These are phyloP conservation scores for Gobionotothen gibberifrons DNA, from an alignment of 2,797 vertebrate species.

Conservation along the genomic window DNA sequence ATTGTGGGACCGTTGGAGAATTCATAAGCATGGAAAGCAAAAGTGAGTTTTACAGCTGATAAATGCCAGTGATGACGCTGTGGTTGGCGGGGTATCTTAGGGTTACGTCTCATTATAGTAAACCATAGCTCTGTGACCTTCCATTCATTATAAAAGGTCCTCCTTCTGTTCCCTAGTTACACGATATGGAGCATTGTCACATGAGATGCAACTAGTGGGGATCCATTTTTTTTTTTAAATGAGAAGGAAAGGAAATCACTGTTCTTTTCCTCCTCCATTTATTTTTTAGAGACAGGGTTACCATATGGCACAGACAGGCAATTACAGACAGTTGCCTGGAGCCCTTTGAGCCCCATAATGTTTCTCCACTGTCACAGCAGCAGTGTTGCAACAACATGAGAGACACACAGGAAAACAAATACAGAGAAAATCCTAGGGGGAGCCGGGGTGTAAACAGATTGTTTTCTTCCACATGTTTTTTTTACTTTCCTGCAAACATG, in stretches of 20 bases:
- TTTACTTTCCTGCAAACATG: too few species aligned
- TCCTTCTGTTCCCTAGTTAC: constrained; percentile 22
- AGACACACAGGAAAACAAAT: constrained; percentile 26
- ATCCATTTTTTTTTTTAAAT: background rate
- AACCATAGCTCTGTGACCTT: constrained; percentile 9
- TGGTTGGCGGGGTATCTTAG: background rate
- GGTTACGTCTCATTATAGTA: constrained; percentile 35
- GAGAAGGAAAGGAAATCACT: too few species aligned
- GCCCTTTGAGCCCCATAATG: constrained; percentile 38
- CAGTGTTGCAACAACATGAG: constrained; percentile 10
- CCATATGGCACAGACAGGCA: constrained; percentile 56
- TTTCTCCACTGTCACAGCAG: constrained; percentile 42
- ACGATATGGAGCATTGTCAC: background rate
- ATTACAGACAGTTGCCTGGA: constrained; percentile 55
- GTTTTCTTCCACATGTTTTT: too few species aligned
- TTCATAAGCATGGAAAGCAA: constrained; percentile 63
- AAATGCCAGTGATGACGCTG: constrained; percentile 55
- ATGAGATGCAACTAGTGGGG: constrained; percentile 16
- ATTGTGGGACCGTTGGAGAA: constrained; percentile 63
- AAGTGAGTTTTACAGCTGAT: constrained; percentile 62
- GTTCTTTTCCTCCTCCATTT: background rate
- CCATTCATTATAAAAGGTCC: background rate
- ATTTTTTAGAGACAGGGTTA: constrained; percentile 16
- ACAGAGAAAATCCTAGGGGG: background rate
- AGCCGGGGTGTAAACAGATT: too few species aligned